Base-by-base conservation (phyloP, 53 echinoderm and acorn worm species). In the Arbacia lixula region DNA sequence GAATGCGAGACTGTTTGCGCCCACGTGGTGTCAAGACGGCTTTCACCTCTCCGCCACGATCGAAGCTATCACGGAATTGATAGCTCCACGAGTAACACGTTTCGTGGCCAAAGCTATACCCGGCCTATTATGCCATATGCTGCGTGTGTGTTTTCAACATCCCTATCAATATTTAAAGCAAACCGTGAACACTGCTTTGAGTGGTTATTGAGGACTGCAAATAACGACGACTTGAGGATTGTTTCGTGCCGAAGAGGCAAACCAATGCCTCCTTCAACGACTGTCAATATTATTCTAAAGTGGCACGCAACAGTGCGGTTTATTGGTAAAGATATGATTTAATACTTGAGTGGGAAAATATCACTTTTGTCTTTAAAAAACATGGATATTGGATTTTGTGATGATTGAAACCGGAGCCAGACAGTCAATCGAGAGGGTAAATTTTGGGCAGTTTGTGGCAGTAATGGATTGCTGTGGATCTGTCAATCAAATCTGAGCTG, bases 121-220 rank as follows among this genome's bases (percentile, higher is more conserved):
- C 29, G 50, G 49, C 46, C 71, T 71, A 71, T 71, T 71, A 71
- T 29, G 71, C 49, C 9, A 38, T 66, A 36, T 1, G 20, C 14
- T 20, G 66, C 66, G 22, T 38, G 22, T 19, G 37, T 66, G 66
- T 56, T 36, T 66, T 66, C 66, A 66, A 36, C 66, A 10, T 66
- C 66, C 66, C 36, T 66, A 36, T 66, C 66, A 66, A 66, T 66
- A 66, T 66, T 66, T n/a, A 66, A 66, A 35, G 66, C 66, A 66
- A 66, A 66, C 66, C 12, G 37, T 27, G 66, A 66, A 66, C 37
- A 37, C 38, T 36, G 38, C 12, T 36, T 36, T 66, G 36, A 19
- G 36, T 38, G 8, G 66, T 66, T 37, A 38, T 4, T 22, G 38
- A 66, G 38, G 17, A 66, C n/a, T n/a, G n/a, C 36, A 66, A 37